Conservation (phyloP, 1,140 invertebrate genomes). For the Meteorus sp. region DNA sequence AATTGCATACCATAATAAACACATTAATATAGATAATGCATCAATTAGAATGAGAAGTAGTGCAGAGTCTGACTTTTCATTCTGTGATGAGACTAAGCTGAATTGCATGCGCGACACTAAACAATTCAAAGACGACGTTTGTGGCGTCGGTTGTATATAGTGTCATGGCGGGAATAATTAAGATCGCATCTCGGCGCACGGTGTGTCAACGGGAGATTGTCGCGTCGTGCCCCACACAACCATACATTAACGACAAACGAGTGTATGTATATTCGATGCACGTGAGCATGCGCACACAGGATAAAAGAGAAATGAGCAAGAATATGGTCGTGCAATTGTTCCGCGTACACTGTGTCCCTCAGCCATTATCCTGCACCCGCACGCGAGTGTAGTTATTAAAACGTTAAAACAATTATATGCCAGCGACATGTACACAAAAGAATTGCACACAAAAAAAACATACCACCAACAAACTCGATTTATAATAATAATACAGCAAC, state of each 20-base stretch:
- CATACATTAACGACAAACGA: not conserved
- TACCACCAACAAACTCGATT: no score
- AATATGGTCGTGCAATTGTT: constrained; percentile 15
- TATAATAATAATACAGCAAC: constrained; percentile 30
- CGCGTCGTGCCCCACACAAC: constrained; percentile 12
- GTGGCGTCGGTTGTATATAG: constrained; percentile 17
- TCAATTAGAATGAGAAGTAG: constrained; percentile 39
- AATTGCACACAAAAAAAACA: not conserved
- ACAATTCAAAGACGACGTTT: no score
- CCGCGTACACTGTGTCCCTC: constrained; percentile 10
- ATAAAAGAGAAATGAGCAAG: constrained; percentile 10
- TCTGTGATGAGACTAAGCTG: not conserved
- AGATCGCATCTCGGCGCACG: constrained; percentile 36
- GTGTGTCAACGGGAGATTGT: constrained; percentile 33
- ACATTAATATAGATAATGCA: constrained; percentile 35
- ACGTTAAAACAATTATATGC: constrained; percentile 47
- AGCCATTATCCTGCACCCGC: constrained; percentile 28
- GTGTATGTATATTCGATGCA: not conserved
- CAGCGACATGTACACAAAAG: constrained; percentile 26
- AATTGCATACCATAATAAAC: constrained; percentile 6
- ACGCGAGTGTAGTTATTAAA: constrained; percentile 47
- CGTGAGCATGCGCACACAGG: no score
- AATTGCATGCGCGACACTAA: constrained; percentile 1
- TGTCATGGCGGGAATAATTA: constrained; percentile 42
- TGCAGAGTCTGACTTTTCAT: constrained; percentile 21